Conservation (phyloP, 2,113 vertebrate species). For the Prionailurus bengalensis region DNA sequence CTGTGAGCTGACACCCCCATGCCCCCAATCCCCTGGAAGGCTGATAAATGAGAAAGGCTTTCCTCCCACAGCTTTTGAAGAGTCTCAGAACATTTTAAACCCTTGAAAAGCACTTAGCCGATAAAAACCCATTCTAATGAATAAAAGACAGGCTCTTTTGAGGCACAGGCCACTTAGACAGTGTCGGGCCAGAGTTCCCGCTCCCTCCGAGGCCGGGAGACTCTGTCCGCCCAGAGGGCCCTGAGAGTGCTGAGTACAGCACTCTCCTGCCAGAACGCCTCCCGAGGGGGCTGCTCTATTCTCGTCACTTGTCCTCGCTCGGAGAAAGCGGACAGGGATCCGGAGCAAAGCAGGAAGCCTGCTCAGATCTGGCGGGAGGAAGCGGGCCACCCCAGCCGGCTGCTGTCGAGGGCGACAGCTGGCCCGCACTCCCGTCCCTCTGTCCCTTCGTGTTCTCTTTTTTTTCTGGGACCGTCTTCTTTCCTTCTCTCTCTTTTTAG, state of each 20-base stretch:
- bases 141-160: not conserved
- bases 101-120: conserved; percentile 48
- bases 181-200: not conserved
- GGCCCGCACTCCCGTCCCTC: fast-evolving
- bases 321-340: fast-evolving
- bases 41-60: not conserved
- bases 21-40: not conserved
- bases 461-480: fast-evolving
- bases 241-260: fast-evolving
- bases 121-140: not conserved
- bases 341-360: not conserved
- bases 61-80: not conserved
- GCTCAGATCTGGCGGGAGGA: fast-evolving
- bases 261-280: fast-evolving
- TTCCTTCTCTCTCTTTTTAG: not conserved
- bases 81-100: not conserved
- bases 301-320: fast-evolving
- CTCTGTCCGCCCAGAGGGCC: not conserved
- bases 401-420: not conserved
- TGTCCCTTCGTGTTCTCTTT: fast-evolving
- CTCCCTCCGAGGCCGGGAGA: not conserved
- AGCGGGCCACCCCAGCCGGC: fast-evolving
- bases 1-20: not conserved
- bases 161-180: not conserved
- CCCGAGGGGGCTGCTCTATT: fast-evolving